Evolutionary conservation across 2,797 vertebrate genomes (phyloP).

Genomic region (Spinus pinus): DNA sequence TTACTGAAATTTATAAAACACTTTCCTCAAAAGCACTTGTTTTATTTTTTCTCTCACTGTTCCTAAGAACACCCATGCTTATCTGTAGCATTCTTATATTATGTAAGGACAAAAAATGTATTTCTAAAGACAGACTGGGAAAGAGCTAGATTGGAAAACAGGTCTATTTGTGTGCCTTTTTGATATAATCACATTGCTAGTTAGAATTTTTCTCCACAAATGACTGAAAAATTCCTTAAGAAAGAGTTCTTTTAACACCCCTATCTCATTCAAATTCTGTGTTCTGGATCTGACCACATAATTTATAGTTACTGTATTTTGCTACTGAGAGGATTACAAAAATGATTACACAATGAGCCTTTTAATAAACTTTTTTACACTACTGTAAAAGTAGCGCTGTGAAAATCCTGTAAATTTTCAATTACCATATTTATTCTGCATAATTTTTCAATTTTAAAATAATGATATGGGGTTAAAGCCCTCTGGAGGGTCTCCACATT

Average conservation of each 20-base stretch:
- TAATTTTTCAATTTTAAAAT: constrained; percentile 5
- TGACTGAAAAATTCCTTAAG: constrained; percentile 3
- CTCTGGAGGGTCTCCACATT: neutral
- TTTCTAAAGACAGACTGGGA: constrained; percentile 13
- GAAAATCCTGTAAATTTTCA: neutral
- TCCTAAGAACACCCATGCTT: neutral
- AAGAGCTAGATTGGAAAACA: constrained; percentile 8
- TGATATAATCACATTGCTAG: neutral
- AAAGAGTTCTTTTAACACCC: constrained; percentile 32
- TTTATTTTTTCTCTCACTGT: constrained; percentile 9
- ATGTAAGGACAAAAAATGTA: neutral
- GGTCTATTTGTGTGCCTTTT: neutral
- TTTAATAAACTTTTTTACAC: neutral
- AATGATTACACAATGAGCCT: neutral
- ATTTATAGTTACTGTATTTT: neutral
- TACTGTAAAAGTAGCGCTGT: neutral
- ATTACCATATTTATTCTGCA: neutral
- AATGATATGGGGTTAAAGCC: neutral
- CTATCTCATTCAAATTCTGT: neutral
- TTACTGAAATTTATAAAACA: neutral
- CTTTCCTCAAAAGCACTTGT: neutral
- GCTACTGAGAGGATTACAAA: constrained; percentile 5
- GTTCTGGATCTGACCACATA: neutral
- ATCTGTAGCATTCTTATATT: neutral
- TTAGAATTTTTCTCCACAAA: constrained; percentile 9